A percentile compares a stretch with the other conserved stretches of the same genome.
These are phyloP conservation scores for Cnemophilus loriae DNA, from an alignment of 2,113 vertebrate genomes.

Conservation along the genomic window DNA sequence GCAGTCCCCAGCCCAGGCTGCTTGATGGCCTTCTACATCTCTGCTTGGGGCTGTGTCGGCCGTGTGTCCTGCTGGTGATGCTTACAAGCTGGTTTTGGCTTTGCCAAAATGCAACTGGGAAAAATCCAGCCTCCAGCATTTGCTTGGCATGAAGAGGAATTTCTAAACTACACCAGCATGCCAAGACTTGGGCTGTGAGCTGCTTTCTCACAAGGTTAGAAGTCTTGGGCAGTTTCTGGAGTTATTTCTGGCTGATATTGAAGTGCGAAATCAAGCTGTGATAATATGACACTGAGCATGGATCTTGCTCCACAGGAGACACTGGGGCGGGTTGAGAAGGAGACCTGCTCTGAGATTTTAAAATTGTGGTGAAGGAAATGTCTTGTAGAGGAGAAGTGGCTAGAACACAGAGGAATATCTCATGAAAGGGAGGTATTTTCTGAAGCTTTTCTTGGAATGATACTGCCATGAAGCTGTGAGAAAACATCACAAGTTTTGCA, in stretches of 20 bases:
- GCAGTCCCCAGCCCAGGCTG: fast-evolving
- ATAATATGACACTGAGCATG: fast-evolving
- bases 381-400: neutral
- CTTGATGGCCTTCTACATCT: fast-evolving
- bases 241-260: neutral
- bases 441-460: neutral
- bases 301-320: fast-evolving
- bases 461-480: no score
- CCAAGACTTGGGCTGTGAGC: fast-evolving
- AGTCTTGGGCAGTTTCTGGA: neutral
- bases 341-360: neutral
- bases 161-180: fast-evolving
- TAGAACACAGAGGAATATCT: neutral
- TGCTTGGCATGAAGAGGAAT: neutral
- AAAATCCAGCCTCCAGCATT: neutral
- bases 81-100: neutral
- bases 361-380: neutral
- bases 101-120: neutral
- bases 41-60: fast-evolving
- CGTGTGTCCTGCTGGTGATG: fast-evolving
- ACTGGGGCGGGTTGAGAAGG: neutral
- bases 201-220: neutral
- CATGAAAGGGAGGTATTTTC: neutral
- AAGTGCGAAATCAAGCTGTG: neutral
- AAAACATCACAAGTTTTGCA: neutral